These are phyloP conservation scores for Echinometra lucunter DNA, from an alignment of 53 echinoderm and acorn worm genomes.

Conservation along the genomic window DNA sequence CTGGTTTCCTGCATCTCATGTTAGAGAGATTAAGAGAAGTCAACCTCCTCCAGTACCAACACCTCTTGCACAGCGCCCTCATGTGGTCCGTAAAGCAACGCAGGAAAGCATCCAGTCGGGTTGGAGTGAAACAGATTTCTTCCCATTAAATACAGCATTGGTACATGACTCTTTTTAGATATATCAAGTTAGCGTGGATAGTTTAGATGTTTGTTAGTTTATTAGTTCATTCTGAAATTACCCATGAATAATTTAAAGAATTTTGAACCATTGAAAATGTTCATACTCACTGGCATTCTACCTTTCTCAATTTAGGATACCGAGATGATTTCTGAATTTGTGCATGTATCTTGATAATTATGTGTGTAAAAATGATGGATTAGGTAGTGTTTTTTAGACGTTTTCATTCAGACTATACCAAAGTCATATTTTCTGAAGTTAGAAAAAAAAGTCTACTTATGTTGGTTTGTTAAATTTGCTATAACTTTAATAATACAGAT, in stretches of 20 bases:
- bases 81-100: constrained; percentile 27
- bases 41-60: constrained; percentile 50
- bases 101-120: constrained; percentile 66
- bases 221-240: background rate
- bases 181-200: background rate
- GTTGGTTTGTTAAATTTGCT: too few species aligned
- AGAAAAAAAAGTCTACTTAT: too few species aligned
- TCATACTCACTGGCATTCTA: too few species aligned
- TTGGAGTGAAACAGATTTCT: constrained; percentile 66
- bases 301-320: too few species aligned
- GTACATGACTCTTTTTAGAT: background rate
- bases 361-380: too few species aligned
- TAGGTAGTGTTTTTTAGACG: background rate
- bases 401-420: background rate
- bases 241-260: too few species aligned
- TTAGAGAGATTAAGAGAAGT: constrained; percentile 78
- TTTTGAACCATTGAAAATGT: too few species aligned
- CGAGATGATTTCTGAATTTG: too few species aligned
- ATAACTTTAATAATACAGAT: background rate
- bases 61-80: constrained; percentile 42
- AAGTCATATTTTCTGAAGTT: background rate
- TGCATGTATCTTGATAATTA: too few species aligned
- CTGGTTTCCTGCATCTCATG: constrained; percentile 97
- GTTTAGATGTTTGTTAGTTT: background rate
- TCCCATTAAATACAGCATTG: constrained; percentile 13